Evolutionary conservation across 2,888 invertebrate species (phyloP).

Genomic region (Pyrrhosoma nymphula): DNA sequence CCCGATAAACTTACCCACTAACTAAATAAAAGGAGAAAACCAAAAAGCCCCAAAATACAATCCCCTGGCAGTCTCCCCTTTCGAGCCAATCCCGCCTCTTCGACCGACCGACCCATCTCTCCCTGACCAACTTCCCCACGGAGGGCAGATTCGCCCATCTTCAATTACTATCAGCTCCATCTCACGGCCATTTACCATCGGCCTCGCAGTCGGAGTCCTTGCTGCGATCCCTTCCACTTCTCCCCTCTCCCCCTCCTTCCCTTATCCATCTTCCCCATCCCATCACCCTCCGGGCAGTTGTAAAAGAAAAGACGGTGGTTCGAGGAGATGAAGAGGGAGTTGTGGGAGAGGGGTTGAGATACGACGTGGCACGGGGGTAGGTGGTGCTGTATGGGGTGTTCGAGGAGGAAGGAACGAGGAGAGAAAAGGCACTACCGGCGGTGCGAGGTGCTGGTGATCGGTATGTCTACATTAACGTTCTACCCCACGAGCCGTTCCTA

Average conservation of each 20-base stretch:
- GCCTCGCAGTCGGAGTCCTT: constrained; percentile 49
- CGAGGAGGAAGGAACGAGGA: not conserved
- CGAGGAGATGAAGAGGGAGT: constrained; percentile 5
- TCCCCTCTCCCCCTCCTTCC: not conserved
- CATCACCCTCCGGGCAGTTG: not conserved
- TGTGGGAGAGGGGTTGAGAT: not conserved
- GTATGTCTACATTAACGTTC: not conserved
- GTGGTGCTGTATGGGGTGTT: not conserved
- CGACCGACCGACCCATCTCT: not conserved
- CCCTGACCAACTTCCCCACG: not conserved
- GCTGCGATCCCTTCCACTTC: not conserved
- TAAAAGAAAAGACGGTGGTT: not conserved
- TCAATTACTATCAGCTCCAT: constrained; percentile 62
- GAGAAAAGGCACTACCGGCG: not conserved
- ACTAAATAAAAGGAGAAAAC: not conserved
- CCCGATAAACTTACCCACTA: constrained; percentile 33
- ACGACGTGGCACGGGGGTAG: not conserved
- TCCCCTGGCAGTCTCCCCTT: not conserved
- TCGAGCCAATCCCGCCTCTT: not conserved
- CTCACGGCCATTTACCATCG: constrained; percentile 62
- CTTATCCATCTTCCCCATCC: not conserved
- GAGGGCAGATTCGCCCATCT: constrained; percentile 28
- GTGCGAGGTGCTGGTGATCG: too few species aligned
- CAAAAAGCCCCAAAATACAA: not conserved
- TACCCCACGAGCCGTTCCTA: too few species aligned